Conservation (phyloP, 1,140 invertebrate species). For the Zaprionus nigranus region DNA sequence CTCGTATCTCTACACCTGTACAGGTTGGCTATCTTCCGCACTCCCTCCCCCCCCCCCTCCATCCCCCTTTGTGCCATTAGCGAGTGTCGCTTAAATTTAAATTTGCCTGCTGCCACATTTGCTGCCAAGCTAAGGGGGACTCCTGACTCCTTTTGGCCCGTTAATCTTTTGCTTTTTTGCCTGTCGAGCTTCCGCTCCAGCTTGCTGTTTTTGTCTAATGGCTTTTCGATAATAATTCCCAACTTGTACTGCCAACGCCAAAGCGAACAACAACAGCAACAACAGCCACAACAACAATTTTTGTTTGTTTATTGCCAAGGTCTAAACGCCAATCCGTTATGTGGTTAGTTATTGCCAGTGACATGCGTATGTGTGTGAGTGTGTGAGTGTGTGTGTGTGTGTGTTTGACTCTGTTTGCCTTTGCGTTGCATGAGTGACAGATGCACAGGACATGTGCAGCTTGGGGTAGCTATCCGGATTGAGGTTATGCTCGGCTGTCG, state of each 20-base stretch:
- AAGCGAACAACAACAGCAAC: neutral
- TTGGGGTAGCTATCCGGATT: neutral
- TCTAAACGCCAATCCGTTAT: neutral
- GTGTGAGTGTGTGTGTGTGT: neutral
- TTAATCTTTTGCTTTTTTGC: constrained; percentile 36
- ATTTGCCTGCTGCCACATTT: constrained; percentile 66
- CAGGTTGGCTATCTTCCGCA: neutral
- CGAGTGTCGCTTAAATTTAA: constrained; percentile 73
- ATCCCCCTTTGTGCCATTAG: constrained; percentile 45
- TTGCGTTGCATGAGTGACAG: neutral
- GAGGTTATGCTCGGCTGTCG: neutral
- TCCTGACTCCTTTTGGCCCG: constrained; percentile 28
- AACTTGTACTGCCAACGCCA: neutral
- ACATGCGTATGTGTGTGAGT: neutral
- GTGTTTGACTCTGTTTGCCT: neutral
- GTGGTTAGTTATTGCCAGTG: constrained; percentile 33
- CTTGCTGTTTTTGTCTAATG: constrained; percentile 58
- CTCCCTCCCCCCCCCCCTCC: neutral
- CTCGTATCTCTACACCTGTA: constrained; percentile 50
- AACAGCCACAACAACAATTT: neutral
- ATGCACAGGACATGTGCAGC: neutral
- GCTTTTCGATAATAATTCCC: constrained; percentile 72
- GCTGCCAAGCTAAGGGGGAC: constrained; percentile 32
- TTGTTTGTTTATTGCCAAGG: constrained; percentile 8
- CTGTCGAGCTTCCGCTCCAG: neutral